These are phyloP conservation scores for Chalcis sispes DNA, from an alignment of 2,888 invertebrate genomes.

Conservation along the genomic window DNA sequence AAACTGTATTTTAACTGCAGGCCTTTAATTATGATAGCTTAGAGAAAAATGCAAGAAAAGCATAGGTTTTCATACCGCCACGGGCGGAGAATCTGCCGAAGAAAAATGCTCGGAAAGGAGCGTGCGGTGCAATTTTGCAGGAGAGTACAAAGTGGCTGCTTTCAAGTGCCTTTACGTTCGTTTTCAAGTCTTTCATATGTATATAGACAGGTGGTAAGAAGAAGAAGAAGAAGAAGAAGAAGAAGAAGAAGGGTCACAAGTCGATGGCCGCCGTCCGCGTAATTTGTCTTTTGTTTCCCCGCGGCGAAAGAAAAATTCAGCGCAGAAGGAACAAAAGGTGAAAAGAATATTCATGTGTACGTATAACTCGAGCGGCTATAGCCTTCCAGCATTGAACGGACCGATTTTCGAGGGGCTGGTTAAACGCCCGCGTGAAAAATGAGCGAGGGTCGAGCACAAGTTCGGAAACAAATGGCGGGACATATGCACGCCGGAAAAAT, in stretches of 20 bases:
- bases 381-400: no score
- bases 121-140: slow-evolving; percentile 19
- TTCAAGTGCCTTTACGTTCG: slow-evolving; percentile 12
- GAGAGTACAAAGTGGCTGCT: slow-evolving; percentile 44
- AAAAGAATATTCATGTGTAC: neutral
- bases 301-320: slow-evolving; percentile 49
- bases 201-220: slow-evolving; percentile 31
- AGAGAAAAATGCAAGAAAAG: slow-evolving; percentile 45
- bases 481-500: neutral
- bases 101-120: slow-evolving; percentile 30
- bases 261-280: slow-evolving; percentile 10
- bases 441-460: slow-evolving; percentile 32
- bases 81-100: neutral
- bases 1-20: no score
- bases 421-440: slow-evolving; percentile 42
- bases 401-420: neutral
- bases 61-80: slow-evolving; percentile 20
- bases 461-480: slow-evolving; percentile 35
- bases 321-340: slow-evolving; percentile 42
- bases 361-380: no score
- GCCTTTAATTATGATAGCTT: slow-evolving; percentile 31
- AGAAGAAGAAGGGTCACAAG: slow-evolving; percentile 23
- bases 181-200: neutral
- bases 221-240: no score
- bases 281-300: slow-evolving; percentile 58